Percentiles rank a stretch among this genome's conserved stretches.
Evolutionary conservation across 2,113 vertebrate species (phyloP).

Genomic region (human): GRCh38 chr6:61218001-61218500

Average conservation of each 20-base stretch:
- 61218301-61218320: not conserved
- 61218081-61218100: not conserved
- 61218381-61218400: not conserved
- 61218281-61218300: not conserved
- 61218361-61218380: not conserved
- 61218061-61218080: not conserved
- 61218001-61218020: not conserved
- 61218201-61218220: not conserved
- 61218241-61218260: not conserved
- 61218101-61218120: not conserved
- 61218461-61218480: slow-evolving; percentile 9
- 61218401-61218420: not conserved
- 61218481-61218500: not conserved
- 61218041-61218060: not conserved
- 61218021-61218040: not conserved
- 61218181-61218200: not conserved
- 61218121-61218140: not conserved
- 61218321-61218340: not conserved
- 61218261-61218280: not conserved
- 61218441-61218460: not conserved
- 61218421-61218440: not conserved
- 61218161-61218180: not conserved
- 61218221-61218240: not conserved
- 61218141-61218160: not conserved
- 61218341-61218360: not conserved